Base-by-base conservation (phyloP, 92 coral and sea anemone species). In the Siderastrea siderea region DNA sequence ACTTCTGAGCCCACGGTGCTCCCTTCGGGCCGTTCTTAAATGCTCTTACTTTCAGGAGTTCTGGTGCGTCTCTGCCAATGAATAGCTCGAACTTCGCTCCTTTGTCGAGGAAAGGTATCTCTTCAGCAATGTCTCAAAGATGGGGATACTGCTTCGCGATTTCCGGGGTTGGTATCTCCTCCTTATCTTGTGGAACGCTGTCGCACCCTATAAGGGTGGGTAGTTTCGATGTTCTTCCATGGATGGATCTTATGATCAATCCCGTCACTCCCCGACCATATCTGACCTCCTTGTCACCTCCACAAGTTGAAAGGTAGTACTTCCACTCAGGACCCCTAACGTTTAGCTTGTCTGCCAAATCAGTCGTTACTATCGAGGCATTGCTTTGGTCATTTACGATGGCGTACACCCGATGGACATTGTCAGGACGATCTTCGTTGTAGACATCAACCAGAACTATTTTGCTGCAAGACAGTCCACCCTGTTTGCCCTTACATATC, bases 51-150 rank as follows among this genome's bases (percentile, higher is more conserved):
- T 90, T 90, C 64, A 90, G 9, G 10, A 90, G 75, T 63, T 90
- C 90, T 2, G 93, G 93, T 5, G 93, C 71, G 49, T 90, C 93
- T 70, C 90, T 15, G 55, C 94, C 94, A 7, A 91, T 69, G 4
- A 91, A 81, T 13, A 91, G 69, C 48, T 83, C 85, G 26, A 91
- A 67, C 78, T 84, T 82, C 8, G 91, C 91, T 9, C 70, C 50
- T 10, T 38, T 12, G 60, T 91, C 86, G 17, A 91, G 44, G 12
- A 89, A 92, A 50, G 92, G 86, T 19, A 91, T 82, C 48, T 91
- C 94, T 0, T 63, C 47, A 17, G 76, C 74, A 55, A 87, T 87
- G 44, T 48, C 73, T 46, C 60, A 71, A 8, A 91, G 86, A 55
- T 91, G 91, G 58, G 55, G 72, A 47, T 77, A 67, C 46, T 71